phyloP scores from a whole-genome alignment of 2,113 vertebrate genomes.

The Channa argus region DNA sequence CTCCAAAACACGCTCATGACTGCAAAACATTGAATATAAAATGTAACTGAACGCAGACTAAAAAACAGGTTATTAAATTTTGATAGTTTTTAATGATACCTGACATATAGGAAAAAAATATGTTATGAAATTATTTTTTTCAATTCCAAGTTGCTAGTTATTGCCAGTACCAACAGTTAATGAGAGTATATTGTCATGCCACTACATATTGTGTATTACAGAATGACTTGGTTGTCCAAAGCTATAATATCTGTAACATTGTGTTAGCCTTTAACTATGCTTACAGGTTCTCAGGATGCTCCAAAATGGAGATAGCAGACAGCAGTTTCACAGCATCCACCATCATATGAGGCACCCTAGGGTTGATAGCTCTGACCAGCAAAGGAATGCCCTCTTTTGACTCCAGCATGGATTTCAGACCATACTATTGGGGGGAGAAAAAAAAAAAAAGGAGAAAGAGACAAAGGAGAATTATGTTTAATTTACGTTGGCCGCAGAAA shows the following conservation, averaged over 20 bases:
- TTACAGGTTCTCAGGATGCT: slow-evolving; percentile 89
- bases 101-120: not conserved
- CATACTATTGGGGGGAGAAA: slow-evolving; percentile 80
- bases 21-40: slow-evolving; percentile 42
- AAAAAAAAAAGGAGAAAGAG: not conserved
- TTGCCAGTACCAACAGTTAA: not conserved
- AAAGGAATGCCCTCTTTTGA: slow-evolving; percentile 88
- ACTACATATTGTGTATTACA: not conserved
- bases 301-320: slow-evolving; percentile 91
- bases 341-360: slow-evolving; percentile 89
- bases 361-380: slow-evolving; percentile 89
- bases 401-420: slow-evolving; percentile 90
- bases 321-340: slow-evolving; percentile 90
- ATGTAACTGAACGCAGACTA: not conserved
- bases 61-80: not conserved
- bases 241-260: not conserved
- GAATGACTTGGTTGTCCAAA: not conserved
- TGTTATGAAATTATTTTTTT: not conserved
- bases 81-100: not conserved
- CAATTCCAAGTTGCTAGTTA: not conserved
- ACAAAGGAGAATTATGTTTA: not conserved
- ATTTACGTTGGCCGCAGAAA: not conserved
- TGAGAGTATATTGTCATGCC: not conserved
- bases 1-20: slow-evolving; percentile 90
- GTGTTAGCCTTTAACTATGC: slow-evolving; percentile 46